phyloP scores from a whole-genome alignment of 2,797 vertebrate genomes.

The Bovichtus diacanthus region DNA sequence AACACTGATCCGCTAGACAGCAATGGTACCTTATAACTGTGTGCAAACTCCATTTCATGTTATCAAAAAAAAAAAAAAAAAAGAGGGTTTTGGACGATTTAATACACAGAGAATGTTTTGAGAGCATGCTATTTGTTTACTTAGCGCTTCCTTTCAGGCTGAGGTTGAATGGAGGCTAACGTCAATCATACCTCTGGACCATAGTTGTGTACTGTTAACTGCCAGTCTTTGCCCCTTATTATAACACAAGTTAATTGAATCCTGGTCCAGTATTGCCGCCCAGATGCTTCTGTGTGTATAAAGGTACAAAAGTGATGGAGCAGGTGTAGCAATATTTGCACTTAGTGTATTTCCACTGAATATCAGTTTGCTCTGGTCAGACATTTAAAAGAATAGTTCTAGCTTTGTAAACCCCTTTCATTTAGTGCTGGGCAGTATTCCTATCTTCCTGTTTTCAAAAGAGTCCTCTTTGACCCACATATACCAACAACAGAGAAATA shows the following conservation, averaged over 20 bases:
- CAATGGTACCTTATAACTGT: constrained; percentile 45
- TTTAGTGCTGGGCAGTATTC: constrained; percentile 83
- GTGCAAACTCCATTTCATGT: constrained; percentile 63
- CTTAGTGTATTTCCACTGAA: constrained; percentile 83
- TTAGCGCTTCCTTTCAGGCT: constrained; percentile 76
- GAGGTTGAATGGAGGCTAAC: constrained; percentile 82
- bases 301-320: constrained; percentile 83
- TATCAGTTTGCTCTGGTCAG: constrained; percentile 82
- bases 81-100: constrained; percentile 48
- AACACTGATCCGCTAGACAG: constrained; percentile 56
- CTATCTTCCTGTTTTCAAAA: constrained; percentile 85
- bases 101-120: constrained; percentile 66
- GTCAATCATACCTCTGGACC: constrained; percentile 81
- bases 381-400: constrained; percentile 78
- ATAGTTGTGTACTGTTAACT: constrained; percentile 78
- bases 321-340: constrained; percentile 84
- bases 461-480: constrained; percentile 87
- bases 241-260: constrained; percentile 89
- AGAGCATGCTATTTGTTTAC: constrained; percentile 82
- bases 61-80: constrained; percentile 51
- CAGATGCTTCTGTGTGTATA: constrained; percentile 77
- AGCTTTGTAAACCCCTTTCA: constrained; percentile 85
- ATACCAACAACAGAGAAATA: constrained; percentile 82
- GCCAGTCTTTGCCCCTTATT: constrained; percentile 84
- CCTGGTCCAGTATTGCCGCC: constrained; percentile 75